A percentile compares a stretch with the other conserved stretches of the same genome.
Conservation (phyloP, 2,113 vertebrate species). For the Onychorhynchus coronatus region DNA sequence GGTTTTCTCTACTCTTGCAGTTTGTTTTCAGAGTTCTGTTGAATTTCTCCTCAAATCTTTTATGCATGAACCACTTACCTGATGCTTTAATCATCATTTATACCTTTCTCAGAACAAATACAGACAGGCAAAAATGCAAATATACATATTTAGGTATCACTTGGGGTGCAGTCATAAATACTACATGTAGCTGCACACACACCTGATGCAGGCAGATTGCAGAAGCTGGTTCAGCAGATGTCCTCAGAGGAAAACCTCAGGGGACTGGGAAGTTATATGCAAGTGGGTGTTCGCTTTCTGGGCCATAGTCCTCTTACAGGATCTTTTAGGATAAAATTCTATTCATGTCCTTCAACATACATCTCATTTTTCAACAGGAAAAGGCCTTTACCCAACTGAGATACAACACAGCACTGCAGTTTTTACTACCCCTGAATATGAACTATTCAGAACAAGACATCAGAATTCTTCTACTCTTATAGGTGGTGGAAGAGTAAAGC, state of each 20-base stretch:
- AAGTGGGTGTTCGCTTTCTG: background rate
- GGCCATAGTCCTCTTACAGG: background rate
- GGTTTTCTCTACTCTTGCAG: background rate
- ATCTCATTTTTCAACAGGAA: background rate
- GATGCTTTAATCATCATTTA: background rate
- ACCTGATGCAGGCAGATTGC: background rate
- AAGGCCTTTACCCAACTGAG: background rate
- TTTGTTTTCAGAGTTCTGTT: background rate
- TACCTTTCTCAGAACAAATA: background rate
- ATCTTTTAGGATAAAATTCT: background rate
- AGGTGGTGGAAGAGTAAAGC: background rate
- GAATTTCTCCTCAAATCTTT: background rate
- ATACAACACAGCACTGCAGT: background rate
- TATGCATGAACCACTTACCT: background rate
- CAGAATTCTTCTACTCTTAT: background rate
- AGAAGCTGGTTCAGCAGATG: background rate
- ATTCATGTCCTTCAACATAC: accelerated
- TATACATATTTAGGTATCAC: background rate
- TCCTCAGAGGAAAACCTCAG: background rate
- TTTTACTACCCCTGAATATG: background rate
- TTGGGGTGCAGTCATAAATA: background rate
- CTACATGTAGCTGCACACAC: background rate
- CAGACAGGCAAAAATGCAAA: background rate
- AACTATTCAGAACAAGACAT: background rate
- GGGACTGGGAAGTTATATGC: background rate